These are phyloP conservation scores for Camptogramma bilineatum DNA, from an alignment of 2,888 invertebrate genomes.

Conservation along the genomic window DNA sequence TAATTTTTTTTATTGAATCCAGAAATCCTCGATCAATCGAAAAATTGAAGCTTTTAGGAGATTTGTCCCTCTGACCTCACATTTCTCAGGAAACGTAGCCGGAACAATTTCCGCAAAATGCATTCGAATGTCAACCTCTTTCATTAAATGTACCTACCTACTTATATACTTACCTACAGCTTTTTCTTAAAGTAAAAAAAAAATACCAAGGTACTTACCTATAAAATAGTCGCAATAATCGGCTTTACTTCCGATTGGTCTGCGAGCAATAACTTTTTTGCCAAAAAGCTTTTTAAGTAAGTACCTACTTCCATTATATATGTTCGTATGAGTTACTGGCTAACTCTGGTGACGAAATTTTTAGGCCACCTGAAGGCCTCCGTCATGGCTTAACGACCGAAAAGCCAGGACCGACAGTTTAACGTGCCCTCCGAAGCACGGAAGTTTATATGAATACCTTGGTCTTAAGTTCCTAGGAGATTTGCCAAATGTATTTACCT, in stretches of 20 bases:
- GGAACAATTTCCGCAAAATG: conserved; percentile 47
- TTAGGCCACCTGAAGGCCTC: too few species aligned
- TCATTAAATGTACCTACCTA: conserved; percentile 24
- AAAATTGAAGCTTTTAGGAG: not conserved
- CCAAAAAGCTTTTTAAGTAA: not conserved
- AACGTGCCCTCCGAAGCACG: too few species aligned
- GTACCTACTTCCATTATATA: not conserved
- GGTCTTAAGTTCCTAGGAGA: too few species aligned
- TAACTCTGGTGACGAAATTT: too few species aligned
- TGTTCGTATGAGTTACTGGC: too few species aligned
- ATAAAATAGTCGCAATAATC: not conserved
- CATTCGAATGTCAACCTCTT: conserved; percentile 49
- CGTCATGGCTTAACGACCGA: too few species aligned
- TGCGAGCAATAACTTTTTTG: conserved; percentile 5
- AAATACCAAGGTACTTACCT: too few species aligned
- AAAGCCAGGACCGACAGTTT: too few species aligned
- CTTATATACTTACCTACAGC: not conserved
- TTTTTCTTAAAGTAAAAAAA: too few species aligned
- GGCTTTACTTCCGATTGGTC: conserved; percentile 14
- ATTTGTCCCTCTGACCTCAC: conserved; percentile 5
- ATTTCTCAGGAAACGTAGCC: conserved; percentile 46
- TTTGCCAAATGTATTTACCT: too few species aligned
- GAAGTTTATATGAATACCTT: too few species aligned
- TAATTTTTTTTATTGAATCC: too few species aligned
- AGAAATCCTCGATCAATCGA: not conserved